Evolutionary conservation across 1,140 invertebrate genomes (phyloP), one percentile per base, ranked within the genome.

Genomic region (Tetramorium simillimum): DNA sequence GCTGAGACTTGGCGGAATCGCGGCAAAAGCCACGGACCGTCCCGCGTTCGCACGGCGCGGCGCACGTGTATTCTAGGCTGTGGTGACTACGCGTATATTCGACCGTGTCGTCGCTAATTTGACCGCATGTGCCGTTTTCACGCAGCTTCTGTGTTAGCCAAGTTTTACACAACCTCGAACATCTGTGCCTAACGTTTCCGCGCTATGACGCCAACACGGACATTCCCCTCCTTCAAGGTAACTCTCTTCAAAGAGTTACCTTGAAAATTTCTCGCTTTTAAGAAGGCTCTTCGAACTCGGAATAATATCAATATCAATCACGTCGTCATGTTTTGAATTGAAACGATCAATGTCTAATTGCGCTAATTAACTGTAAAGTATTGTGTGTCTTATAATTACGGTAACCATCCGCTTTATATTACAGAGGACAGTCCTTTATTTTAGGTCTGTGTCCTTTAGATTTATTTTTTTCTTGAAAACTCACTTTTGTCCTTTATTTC

Each of bases 1-100:
- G 37, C 85, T 86, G 46, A 16, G 63, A 87, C 67, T 43, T 43
- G 56, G 37, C 9, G 76, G 28, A 12, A 53, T 77, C 77, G 69
- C 85, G 21, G 56, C 81, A 70, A 85, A 58, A 60, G 69, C 56
- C 43, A 33, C 33, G 28, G 28, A 28, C 28, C 28, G 28, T n/a
- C n/a, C n/a, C n/a, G n/a, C n/a, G n/a, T n/a, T n/a, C n/a, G n/a
- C n/a, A 28, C 28, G 28, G 28, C 1, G 28, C 28, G 73, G 16
- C 24, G 24, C 40, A 28, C 56, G 43, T 51, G 76, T n/a, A 65
- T 65, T n/a, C 43, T 12, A 63, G 28, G 12, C 18, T 14, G 33
- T 33, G 24, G 28, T 78, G 60, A 78, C 76, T 78, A 16, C 24
- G 75, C 76, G 40, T 46, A 63, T 49, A 14, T 51, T 82, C 37